Percentiles rank a stretch among this genome's conserved stretches.
Conservation (phyloP, 2,797 vertebrate species). For the Malacoctenus gilli region DNA sequence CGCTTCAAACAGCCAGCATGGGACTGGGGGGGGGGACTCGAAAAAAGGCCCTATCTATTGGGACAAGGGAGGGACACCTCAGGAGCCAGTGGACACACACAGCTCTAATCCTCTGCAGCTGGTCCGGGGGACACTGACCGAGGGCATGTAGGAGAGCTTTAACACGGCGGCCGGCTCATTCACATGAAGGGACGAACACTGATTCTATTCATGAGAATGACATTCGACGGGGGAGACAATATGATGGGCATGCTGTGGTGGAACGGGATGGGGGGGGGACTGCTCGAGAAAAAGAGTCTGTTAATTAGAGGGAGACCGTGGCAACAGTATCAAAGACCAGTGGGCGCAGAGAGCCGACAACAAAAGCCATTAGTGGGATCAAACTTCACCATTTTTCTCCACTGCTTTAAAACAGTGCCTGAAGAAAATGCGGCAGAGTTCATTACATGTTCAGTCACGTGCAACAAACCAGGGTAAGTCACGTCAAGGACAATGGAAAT, state of each 20-base stretch:
- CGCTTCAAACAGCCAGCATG: constrained; percentile 82
- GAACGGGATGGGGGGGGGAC: constrained; percentile 53
- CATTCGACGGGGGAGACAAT: constrained; percentile 72
- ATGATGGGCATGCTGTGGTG: constrained; percentile 72
- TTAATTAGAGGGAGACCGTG: constrained; percentile 74
- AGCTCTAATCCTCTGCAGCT: constrained; percentile 84
- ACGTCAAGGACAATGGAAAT: too few relatives aligned
- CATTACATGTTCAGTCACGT: too few relatives aligned
- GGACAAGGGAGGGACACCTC: constrained; percentile 77
- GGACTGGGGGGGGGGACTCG: constrained; percentile 65
- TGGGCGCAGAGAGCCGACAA: constrained; percentile 51
- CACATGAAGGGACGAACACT: constrained; percentile 76
- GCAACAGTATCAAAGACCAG: constrained; percentile 61
- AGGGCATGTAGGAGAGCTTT: constrained; percentile 75
- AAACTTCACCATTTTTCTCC: too few relatives aligned
- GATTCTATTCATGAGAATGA: constrained; percentile 73
- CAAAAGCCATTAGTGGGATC: constrained; percentile 25
- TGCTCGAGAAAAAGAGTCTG: constrained; percentile 69
- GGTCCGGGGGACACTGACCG: constrained; percentile 73
- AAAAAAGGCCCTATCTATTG: constrained; percentile 80
- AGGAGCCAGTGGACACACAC: constrained; percentile 73
- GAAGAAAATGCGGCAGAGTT: too few relatives aligned
- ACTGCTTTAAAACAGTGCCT: too few relatives aligned
- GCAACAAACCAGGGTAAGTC: too few relatives aligned
- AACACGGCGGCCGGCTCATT: constrained; percentile 65